These are phyloP conservation scores for Oncorhynchus keta DNA, from an alignment of 2,113 vertebrate species.

Conservation along the genomic window DNA sequence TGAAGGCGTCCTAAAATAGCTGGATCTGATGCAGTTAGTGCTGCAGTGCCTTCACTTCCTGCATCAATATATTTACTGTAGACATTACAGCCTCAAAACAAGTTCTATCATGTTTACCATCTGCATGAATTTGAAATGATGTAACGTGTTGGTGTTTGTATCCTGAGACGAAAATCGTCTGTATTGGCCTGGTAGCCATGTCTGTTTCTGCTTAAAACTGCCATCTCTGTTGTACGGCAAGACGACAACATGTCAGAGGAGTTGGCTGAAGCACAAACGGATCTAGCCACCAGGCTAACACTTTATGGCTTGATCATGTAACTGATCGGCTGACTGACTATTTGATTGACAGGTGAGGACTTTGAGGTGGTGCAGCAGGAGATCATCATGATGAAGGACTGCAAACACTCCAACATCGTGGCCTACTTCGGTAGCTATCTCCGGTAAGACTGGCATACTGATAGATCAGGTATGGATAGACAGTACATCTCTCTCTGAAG, in stretches of 20 bases:
- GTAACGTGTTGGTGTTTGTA: background rate
- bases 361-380: constrained; percentile 99
- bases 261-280: too few relatives aligned
- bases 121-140: background rate
- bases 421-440: constrained; percentile 99
- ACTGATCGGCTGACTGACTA: constrained; percentile 2
- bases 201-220: too few relatives aligned
- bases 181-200: too few relatives aligned
- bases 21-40: background rate
- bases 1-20: background rate
- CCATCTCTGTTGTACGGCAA: too few relatives aligned
- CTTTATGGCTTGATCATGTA: too few relatives aligned
- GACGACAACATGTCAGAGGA: too few relatives aligned
- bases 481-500: constrained; percentile 2
- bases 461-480: constrained; percentile 30
- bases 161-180: too few relatives aligned
- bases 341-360: constrained; percentile 87
- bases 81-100: background rate
- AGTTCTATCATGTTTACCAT: background rate
- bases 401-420: constrained; percentile 98
- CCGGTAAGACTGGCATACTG: constrained; percentile 76
- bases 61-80: background rate
- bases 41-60: too few relatives aligned
- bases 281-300: too few relatives aligned
- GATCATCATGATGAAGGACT: constrained; percentile 99